Evolutionary conservation across 2,888 invertebrate genomes (phyloP), one percentile per base, ranked within the genome.

Genomic region (Gasteruption jaculator): DNA sequence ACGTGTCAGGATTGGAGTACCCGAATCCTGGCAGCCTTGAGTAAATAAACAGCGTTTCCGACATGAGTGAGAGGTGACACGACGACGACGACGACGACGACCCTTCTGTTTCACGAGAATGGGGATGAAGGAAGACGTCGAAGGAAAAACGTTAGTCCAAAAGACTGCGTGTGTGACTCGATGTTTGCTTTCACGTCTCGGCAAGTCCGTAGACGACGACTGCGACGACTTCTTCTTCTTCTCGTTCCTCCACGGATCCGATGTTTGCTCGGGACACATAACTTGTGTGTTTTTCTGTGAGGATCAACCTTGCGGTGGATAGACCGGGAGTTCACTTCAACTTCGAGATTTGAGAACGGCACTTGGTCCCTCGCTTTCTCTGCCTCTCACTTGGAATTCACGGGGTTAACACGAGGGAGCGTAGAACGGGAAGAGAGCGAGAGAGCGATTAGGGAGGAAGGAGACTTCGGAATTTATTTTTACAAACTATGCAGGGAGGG

Each of bases 121-220:
- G 14, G 33, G 19, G 16, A 19, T 21, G 34, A 22, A 20, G 15
- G 7, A n/a, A 21, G 49, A 54, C 51, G 57, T 54, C n/a, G n/a
- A n/a, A n/a, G n/a, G n/a, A n/a, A n/a, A n/a, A n/a, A n/a, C n/a
- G n/a, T n/a, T n/a, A n/a, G n/a, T n/a, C n/a, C n/a, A n/a, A n/a
- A 54, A 54, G 57, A 60, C 62, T 56, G 53, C 61, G 58, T 60
- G 57, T 61, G 66, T 60, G 61, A 63, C 57, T 50, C 53, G 54
- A 32, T 67, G 62, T 69, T 69, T 69, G 62, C 63, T 58, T 68
- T 68, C 59, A 63, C 69, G 67, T 68, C 65, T 66, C 61, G 54
- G 50, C 60, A 64, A 53, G 50, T 55, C 50, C 56, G 52, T 43
- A 49, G 57, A 58, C 55, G 53, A 29, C 26, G 37, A 24, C 39